Evolutionary conservation across 2,888 invertebrate species (phyloP), one percentile per base, ranked within the genome.

Genomic region (Doris montereyensis): DNA sequence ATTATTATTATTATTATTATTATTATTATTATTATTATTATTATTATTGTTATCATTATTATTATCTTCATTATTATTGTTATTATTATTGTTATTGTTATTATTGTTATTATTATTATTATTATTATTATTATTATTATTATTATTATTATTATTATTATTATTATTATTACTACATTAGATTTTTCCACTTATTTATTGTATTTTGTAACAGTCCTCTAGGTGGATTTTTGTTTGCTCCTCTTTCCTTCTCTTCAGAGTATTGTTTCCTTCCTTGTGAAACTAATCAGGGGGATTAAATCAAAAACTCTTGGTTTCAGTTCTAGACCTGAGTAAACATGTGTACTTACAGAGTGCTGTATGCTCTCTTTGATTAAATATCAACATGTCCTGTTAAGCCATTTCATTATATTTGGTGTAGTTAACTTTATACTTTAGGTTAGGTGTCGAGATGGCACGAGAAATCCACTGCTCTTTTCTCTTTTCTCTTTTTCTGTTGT

Each of bases 81-180:
- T 62, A 62, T 24, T 62, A 62, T 24, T 62, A 62, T 24, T 62
- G 21, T 24, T 62, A 62, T 30, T 68, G 8, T 30, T 68, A 68
- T 17, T 68, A 62, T 24, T 62, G n/a, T 24, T 62, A 62, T 24
- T 62, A 62, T 24, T 62, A 62, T 24, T 62, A 62, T 24, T 62
- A 62, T 24, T 62, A 62, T 24, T 62, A 62, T 24, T 62, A 62
- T 24, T 62, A 62, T 24, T 62, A 62, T 24, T 62, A 62, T 24
- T 62, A 62, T 24, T 62, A 62, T 24, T 62, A 62, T 24, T 62
- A 62, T 24, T 62, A 62, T 24, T 62, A 62, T 24, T 62, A 62
- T 24, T 62, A 62, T 24, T 62, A 62, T 24, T 62, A 62, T 24
- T 62, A 62, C 21, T 62, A 62, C n/a, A 62, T 21, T 62, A 62